Evolutionary conservation across 2,113 vertebrate genomes (phyloP).

Genomic region (Fulica atra): DNA sequence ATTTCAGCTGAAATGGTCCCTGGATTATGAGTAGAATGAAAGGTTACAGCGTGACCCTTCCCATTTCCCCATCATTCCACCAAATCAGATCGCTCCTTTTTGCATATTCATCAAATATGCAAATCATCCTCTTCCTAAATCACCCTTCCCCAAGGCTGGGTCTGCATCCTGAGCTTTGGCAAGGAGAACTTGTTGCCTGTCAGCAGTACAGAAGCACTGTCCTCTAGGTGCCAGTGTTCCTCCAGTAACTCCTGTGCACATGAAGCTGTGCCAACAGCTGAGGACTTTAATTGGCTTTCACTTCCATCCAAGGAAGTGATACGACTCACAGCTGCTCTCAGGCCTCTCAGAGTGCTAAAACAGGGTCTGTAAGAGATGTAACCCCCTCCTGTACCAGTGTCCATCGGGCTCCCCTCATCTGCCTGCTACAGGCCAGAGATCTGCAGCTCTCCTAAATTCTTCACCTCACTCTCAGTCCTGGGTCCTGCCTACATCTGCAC

Average conservation of each 20-base stretch:
- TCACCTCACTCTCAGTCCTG: neutral
- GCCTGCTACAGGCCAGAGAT: neutral
- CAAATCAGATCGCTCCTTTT: neutral
- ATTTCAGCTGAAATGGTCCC: neutral
- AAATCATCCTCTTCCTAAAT: neutral
- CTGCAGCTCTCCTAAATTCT: neutral
- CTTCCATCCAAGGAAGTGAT: neutral
- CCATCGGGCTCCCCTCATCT: neutral
- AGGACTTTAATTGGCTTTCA: neutral
- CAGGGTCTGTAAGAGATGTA: neutral
- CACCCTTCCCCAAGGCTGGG: fast-evolving
- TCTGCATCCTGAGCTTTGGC: neutral
- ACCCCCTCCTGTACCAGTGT: fast-evolving
- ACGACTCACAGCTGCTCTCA: neutral
- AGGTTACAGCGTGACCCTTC: neutral
- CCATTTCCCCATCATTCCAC: neutral
- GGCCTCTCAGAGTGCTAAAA: neutral
- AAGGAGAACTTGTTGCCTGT: neutral
- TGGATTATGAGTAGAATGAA: neutral
- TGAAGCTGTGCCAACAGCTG: neutral
- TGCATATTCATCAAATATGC: neutral
- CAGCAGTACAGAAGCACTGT: neutral
- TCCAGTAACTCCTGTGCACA: neutral
- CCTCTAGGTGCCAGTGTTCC: constrained; percentile 41
- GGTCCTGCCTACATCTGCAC: neutral